phyloP scores from a whole-genome alignment of 2,888 invertebrate species.

The Raillietiella orientalis region DNA sequence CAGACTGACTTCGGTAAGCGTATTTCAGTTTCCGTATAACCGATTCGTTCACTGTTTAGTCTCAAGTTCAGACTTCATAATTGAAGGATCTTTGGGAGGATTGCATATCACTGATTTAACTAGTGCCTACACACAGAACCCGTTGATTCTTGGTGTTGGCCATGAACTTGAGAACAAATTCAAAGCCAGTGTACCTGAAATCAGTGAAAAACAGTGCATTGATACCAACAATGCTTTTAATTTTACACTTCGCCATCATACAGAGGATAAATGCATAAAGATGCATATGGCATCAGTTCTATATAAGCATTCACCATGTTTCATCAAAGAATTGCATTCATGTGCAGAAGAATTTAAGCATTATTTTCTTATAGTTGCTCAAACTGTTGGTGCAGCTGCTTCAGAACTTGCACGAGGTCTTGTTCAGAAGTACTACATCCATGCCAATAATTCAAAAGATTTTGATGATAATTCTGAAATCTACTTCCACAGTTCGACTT shows the following conservation, averaged over 20 bases:
- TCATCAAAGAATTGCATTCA: conserved; percentile 49
- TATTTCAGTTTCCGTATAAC: conserved; percentile 1
- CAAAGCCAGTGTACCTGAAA: too few species aligned
- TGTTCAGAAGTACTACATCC: conserved; percentile 9
- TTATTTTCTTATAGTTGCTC: conserved; percentile 47
- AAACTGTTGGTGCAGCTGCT: conserved; percentile 58
- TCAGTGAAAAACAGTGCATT: too few species aligned
- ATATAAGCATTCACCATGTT: conserved; percentile 66
- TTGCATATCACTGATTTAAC: conserved; percentile 58
- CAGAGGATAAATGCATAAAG: conserved; percentile 11
- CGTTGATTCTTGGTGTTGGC: too few species aligned
- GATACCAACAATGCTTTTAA: background rate
- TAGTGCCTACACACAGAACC: conserved; percentile 4
- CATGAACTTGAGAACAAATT: too few species aligned
- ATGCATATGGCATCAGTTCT: conserved; percentile 58
- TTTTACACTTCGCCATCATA: conserved; percentile 4
- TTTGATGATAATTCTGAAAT: background rate
- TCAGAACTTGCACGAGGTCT: conserved; percentile 75
- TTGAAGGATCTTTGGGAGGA: conserved; percentile 66
- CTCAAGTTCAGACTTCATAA: conserved; percentile 21
- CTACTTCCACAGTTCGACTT: background rate
- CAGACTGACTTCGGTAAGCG: conserved; percentile 37
- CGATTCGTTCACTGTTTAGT: conserved; percentile 4
- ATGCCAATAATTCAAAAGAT: background rate
- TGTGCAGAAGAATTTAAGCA: conserved; percentile 72